These are phyloP conservation scores for Belonocnema kinseyi DNA, from an alignment of 1,140 invertebrate genomes.

Conservation along the genomic window DNA sequence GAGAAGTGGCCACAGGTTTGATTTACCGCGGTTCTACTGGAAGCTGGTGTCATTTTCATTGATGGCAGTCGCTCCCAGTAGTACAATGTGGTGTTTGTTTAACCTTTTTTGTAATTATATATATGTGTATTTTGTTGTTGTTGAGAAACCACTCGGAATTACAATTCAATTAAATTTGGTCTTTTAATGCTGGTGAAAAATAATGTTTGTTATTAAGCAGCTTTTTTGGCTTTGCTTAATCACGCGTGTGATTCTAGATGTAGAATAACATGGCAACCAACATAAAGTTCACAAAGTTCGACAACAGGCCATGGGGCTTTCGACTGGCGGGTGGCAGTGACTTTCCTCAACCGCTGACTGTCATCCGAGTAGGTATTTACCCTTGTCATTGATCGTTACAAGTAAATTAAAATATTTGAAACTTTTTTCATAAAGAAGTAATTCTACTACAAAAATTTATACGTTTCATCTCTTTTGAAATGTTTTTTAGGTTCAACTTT, in stretches of 20 bases:
- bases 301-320: constrained; percentile 90
- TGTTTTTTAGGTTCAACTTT: no score
- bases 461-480: no score
- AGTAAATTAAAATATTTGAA: constrained; percentile 6
- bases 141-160: no score
- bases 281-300: constrained; percentile 79
- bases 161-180: not conserved
- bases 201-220: not conserved
- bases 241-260: constrained; percentile 65
- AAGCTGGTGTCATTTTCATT: no score
- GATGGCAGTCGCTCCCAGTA: no score
- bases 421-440: not conserved
- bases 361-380: constrained; percentile 84
- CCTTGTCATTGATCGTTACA: constrained; percentile 30
- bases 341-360: constrained; percentile 86
- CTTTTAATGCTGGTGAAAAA: not conserved
- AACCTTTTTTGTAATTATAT: no score
- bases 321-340: constrained; percentile 89
- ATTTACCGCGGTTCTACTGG: no score
- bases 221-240: constrained; percentile 32
- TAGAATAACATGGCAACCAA: constrained; percentile 70
- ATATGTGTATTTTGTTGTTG: no score
- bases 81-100: no score
- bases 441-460: not conserved
- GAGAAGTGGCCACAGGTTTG: no score